Percentiles rank a stretch among this genome's conserved stretches.
Conservation (phyloP, 2,113 vertebrate genomes). For the Chascanopsetta lugubris region DNA sequence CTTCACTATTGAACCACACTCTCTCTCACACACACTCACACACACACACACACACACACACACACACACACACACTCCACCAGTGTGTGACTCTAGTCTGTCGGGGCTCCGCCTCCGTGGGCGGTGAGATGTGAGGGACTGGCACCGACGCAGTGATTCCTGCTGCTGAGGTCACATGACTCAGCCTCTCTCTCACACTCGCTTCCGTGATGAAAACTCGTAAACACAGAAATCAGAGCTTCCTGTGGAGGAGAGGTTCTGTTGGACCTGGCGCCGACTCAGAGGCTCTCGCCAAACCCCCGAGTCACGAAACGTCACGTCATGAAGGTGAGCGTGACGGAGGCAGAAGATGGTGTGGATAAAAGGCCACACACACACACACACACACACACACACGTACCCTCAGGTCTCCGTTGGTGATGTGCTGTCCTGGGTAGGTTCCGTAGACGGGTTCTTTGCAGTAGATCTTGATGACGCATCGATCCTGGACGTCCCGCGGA, state of each 20-base stretch:
- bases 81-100: no score
- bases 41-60: neutral
- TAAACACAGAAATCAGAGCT: no score
- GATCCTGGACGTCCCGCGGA: conserved; percentile 94
- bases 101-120: no score
- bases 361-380: neutral
- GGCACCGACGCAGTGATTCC: no score
- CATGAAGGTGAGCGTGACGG: conserved; percentile 10
- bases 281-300: no score
- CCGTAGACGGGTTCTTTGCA: conserved; percentile 93
- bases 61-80: neutral
- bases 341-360: no score
- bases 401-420: conserved; percentile 92
- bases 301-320: no score
- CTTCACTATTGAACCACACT: conserved; percentile 39
- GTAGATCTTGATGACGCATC: conserved; percentile 98
- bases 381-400: conserved; percentile 74
- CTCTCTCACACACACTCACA: no score
- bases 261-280: neutral
- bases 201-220: no score
- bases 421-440: conserved; percentile 86
- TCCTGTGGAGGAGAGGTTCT: neutral
- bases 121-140: no score
- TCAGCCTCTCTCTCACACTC: no score
- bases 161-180: no score